A percentile compares a stretch with the other conserved stretches of the same genome.
Evolutionary conservation across 2,888 invertebrate species (phyloP).

Genomic region (Neoascia interrupta): DNA sequence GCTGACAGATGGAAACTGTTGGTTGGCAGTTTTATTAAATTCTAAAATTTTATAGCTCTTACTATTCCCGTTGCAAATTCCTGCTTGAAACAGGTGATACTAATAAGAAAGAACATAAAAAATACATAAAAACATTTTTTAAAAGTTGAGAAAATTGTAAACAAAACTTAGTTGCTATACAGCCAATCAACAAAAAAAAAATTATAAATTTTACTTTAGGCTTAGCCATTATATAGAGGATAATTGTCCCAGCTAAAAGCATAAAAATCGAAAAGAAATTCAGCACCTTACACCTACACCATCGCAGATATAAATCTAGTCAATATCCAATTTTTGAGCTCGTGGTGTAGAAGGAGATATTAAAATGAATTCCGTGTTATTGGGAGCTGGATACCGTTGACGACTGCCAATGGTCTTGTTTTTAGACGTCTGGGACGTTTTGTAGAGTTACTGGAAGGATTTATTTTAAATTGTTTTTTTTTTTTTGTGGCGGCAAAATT

Average conservation of each 20-base stretch:
- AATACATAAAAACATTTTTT: neutral
- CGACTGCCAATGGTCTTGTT: slow-evolving; percentile 44
- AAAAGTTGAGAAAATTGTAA: no score
- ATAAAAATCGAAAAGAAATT: no score
- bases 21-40: slow-evolving; percentile 2
- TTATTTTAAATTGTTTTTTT: slow-evolving; percentile 50
- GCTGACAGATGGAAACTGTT: neutral
- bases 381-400: slow-evolving; percentile 39
- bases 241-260: no score
- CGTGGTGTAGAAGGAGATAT: slow-evolving; percentile 31
- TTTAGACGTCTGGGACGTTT: slow-evolving; percentile 39
- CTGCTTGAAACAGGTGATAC: slow-evolving; percentile 9
- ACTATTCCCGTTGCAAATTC: no score
- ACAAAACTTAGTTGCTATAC: no score
- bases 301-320: no score
- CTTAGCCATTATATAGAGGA: no score
- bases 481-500: slow-evolving; percentile 43
- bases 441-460: slow-evolving; percentile 18
- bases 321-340: neutral
- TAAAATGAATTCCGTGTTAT: slow-evolving; percentile 64
- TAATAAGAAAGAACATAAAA: neutral
- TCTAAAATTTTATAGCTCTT: neutral
- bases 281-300: no score
- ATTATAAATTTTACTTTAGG: no score
- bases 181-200: neutral